Base-by-base conservation (phyloP, 2,113 vertebrate genomes). In the Irena cyanogastra region DNA sequence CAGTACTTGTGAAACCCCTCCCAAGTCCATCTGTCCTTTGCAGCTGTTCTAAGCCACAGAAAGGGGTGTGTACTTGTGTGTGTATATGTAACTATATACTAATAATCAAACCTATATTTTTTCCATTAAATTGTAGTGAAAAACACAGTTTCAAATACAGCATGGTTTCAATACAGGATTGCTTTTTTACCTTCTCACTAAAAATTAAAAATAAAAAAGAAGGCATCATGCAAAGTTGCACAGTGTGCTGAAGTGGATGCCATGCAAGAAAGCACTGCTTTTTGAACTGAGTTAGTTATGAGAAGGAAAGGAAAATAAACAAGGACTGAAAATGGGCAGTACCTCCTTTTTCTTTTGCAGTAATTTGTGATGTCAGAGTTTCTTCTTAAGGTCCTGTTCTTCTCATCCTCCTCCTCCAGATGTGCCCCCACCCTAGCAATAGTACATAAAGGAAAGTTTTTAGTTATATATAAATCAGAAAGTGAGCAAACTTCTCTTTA, bases 11-110 rank as follows among this genome's bases (percentile, higher is more conserved):
- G 94, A 94, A 94, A 91, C 87, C 65, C n/a, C 68, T 83, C 86
- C 89, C 91, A 95, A 89, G 87, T 94, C 93, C 92, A 94, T 98
- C 90, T 97, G 91, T 94, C 87, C 96, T 97, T 85, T 97, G 87
- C 96, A 82, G 39, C 97, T 96, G 90, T 93, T 97, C 93, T 91
- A 95, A 96, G 93, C 94, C 97, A 95, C 95, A 97, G 95, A 91
- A 77, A 72, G 93, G 75, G 56, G 33, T 66, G 92, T 95, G 93
- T 93, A 87, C 33, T 1, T 56, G 89, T 81, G 44, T 81, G 44
- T 54, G 41, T 78, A 87, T 54, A 83, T 91, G 75, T 83, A 96
- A 92, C 83, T 87, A 83, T 95, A 96, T 92, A 95, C 89, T 91
- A 93, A 81, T 81, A 41, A 93, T 87, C 12, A 89, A 92, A 74